Percentiles rank a stretch among this genome's conserved stretches.
Conservation (phyloP, 2,888 invertebrate genomes). For the Marasmarcha lunaedactyla region DNA sequence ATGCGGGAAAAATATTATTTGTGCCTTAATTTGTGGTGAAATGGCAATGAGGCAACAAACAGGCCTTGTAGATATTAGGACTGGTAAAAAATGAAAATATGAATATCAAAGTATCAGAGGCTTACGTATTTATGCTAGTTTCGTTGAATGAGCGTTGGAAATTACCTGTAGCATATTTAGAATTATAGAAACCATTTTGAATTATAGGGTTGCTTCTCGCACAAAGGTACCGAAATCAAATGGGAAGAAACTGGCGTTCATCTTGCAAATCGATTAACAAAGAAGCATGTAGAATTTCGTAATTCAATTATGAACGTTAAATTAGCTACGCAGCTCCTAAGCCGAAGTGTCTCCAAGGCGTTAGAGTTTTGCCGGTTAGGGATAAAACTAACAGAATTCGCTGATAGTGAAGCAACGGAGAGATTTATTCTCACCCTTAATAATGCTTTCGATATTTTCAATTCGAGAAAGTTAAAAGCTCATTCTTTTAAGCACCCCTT, state of each 20-base stretch:
- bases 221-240: slow-evolving; percentile 1
- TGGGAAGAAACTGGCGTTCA: background rate
- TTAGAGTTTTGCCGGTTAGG: slow-evolving; percentile 7
- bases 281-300: slow-evolving; percentile 7
- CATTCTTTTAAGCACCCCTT: slow-evolving; percentile 7
- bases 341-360: slow-evolving; percentile 3
- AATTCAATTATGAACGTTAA: slow-evolving; percentile 15
- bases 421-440: slow-evolving; percentile 12
- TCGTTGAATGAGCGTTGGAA: slow-evolving; percentile 21
- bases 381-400: slow-evolving; percentile 11
- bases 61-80: slow-evolving; percentile 16
- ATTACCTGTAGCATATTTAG: slow-evolving; percentile 24
- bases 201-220: no score
- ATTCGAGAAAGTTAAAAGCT: slow-evolving; percentile 8
- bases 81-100: slow-evolving; percentile 1
- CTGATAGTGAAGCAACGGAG: slow-evolving; percentile 11
- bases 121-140: slow-evolving; percentile 20
- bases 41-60: slow-evolving; percentile 19
- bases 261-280: background rate
- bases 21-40: slow-evolving; percentile 19
- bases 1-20: slow-evolving; percentile 9
- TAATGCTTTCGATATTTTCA: slow-evolving; percentile 16
- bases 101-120: slow-evolving; percentile 4
- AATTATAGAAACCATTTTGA: slow-evolving; percentile 16
- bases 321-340: slow-evolving; percentile 10